Base-by-base conservation (phyloP, 2,888 invertebrate species). In the Atethmia centrago region DNA sequence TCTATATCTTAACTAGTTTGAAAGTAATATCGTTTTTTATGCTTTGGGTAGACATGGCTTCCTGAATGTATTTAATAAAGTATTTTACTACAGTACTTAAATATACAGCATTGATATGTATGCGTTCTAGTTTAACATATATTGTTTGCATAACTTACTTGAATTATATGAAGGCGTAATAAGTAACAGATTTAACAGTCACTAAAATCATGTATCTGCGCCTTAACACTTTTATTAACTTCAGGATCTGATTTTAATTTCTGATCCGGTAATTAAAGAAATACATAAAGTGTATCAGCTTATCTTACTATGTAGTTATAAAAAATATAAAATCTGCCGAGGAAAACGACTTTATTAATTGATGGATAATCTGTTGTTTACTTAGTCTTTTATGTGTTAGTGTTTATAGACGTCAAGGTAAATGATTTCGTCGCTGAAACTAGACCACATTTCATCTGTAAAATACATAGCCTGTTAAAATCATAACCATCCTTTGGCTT, bases 181-280 rank as follows among this genome's bases (percentile, higher is more conserved):
- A n/a, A n/a, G n/a, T n/a, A n/a, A n/a, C n/a, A n/a, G n/a, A n/a
- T n/a, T n/a, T n/a, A n/a, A n/a, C n/a, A n/a, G n/a, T n/a, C n/a
- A n/a, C n/a, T n/a, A n/a, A n/a, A n/a, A n/a, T n/a, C n/a, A n/a
- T n/a, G n/a, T n/a, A n/a, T n/a, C n/a, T n/a, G n/a, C n/a, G n/a
- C n/a, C n/a, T n/a, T n/a, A 76, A 62, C 53, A 80, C 53, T 66
- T 70, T 70, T 72, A 84, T 68, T 51, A 67, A 62, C 42, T 66
- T 62, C 61, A 65, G 67, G 19, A 71, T 69, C 61, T n/a, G 61
- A 71, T 70, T 77, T 82, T 69, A 68, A 77, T 64, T 74, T 70
- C 53, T 59, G 67, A 77, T 82, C 83, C 83, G 66, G 70, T 82
- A 78, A 82, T 82, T 85, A 85, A 72, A 66, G 21, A 51, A 69